A percentile compares a stretch with the other conserved stretches of the same genome.
Evolutionary conservation across 2,888 invertebrate genomes (phyloP).

Genomic region (Argyra leucocephala): DNA sequence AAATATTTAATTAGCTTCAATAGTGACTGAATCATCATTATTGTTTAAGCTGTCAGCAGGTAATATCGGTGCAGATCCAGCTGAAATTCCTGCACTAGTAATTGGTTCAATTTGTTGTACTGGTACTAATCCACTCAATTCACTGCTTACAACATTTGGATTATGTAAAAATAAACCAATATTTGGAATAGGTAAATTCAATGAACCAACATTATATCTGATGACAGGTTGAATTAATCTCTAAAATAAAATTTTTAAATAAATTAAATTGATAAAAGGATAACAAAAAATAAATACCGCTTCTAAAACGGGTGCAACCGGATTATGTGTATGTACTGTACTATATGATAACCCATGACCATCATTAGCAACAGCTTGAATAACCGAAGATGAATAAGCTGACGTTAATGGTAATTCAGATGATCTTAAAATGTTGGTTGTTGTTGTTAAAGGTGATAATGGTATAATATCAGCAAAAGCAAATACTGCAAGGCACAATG

Average conservation of each 20-base stretch:
- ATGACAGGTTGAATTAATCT: not conserved
- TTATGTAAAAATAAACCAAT: not conserved
- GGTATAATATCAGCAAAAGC: not conserved
- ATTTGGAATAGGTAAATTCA: not conserved
- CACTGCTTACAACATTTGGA: not conserved
- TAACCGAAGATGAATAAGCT: not conserved
- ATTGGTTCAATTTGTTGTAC: not conserved
- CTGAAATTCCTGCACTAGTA: not conserved
- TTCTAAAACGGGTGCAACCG: not conserved
- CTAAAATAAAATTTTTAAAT: not conserved
- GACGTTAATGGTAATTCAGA: not conserved
- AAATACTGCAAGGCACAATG: not conserved
- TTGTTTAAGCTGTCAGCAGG: not conserved
- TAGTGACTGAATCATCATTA: not conserved
- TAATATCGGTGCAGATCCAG: not conserved
- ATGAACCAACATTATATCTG: not conserved
- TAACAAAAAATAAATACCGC: not conserved
- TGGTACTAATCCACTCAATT: not conserved
- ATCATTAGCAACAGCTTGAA: not conserved
- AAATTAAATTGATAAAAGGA: too few species aligned
- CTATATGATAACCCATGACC: not conserved
- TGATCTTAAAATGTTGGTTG: not conserved
- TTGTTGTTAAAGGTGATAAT: not conserved
- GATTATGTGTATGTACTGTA: not conserved
- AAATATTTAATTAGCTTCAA: constrained; percentile 7